These are phyloP conservation scores for Lanius collurio DNA, from an alignment of 2,113 vertebrate species.

Conservation along the genomic window DNA sequence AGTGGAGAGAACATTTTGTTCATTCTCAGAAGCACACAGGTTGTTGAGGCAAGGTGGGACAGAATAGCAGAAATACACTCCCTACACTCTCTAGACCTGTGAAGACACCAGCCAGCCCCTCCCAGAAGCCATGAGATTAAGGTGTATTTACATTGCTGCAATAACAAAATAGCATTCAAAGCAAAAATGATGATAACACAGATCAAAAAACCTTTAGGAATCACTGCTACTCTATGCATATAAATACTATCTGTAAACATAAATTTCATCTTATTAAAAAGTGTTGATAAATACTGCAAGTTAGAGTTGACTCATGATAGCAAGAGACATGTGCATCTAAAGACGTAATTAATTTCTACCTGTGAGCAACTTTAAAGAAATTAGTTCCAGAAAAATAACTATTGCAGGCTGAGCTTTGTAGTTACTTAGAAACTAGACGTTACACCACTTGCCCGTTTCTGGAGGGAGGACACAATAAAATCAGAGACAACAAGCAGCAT, in stretches of 20 bases:
- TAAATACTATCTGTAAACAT: background rate
- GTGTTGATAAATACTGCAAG: slow-evolving; percentile 14
- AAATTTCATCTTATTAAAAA: background rate
- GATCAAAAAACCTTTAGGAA: background rate
- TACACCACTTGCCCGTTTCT: background rate
- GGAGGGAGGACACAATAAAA: background rate
- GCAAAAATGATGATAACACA: background rate
- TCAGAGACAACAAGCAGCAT: background rate
- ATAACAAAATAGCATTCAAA: background rate
- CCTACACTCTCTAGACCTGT: background rate
- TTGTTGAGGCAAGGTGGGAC: background rate
- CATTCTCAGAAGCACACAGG: background rate
- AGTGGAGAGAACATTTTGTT: background rate
- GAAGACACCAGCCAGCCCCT: background rate
- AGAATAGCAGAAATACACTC: background rate
- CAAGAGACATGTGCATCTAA: background rate
- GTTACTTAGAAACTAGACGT: accelerated
- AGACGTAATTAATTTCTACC: background rate
- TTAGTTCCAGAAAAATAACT: background rate
- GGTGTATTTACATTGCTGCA: background rate
- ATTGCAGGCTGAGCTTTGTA: background rate
- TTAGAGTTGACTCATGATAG: background rate
- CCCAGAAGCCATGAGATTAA: background rate
- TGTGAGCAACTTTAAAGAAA: background rate
- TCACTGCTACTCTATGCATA: background rate